These are phyloP conservation scores for Hypsopygia costalis DNA, from an alignment of 2,888 invertebrate species.

Conservation along the genomic window DNA sequence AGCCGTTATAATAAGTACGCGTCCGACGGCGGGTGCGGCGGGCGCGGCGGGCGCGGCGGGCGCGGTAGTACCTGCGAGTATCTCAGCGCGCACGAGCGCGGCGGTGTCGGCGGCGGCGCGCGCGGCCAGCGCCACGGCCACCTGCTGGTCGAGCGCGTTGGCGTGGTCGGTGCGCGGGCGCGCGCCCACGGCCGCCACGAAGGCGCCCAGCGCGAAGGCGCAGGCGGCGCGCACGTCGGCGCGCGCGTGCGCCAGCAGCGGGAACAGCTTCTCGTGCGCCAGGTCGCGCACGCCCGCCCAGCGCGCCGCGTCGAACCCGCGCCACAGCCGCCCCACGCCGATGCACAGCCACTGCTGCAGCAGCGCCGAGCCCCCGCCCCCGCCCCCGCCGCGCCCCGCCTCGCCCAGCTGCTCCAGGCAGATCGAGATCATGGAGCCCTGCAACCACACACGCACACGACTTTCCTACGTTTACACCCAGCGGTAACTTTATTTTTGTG, in stretches of 20 bases:
- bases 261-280: conserved; percentile 97
- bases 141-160: conserved; percentile 95
- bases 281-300: conserved; percentile 98
- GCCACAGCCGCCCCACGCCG: conserved; percentile 95
- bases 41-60: no score
- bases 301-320: conserved; percentile 87
- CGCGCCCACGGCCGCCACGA: conserved; percentile 90
- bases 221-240: conserved; percentile 92
- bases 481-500: no score
- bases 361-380: conserved; percentile 74
- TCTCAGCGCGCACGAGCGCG: conserved; percentile 91
- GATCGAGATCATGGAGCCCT: conserved; percentile 93
- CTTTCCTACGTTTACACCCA: no score
- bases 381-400: conserved; percentile 79
- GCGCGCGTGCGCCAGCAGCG: conserved; percentile 86
- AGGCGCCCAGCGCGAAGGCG: conserved; percentile 96
- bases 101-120: conserved; percentile 90
- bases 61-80: conserved; percentile 92
- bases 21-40: no score
- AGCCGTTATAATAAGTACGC: no score
- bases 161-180: conserved; percentile 94
- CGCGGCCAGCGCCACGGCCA: conserved; percentile 92
- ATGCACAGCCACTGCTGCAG: conserved; percentile 95
- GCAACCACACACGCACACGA: conserved; percentile 34
- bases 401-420: conserved; percentile 93